phyloP scores from a whole-genome alignment of 2,797 vertebrate genomes.

The Micromesistius poutassou region DNA sequence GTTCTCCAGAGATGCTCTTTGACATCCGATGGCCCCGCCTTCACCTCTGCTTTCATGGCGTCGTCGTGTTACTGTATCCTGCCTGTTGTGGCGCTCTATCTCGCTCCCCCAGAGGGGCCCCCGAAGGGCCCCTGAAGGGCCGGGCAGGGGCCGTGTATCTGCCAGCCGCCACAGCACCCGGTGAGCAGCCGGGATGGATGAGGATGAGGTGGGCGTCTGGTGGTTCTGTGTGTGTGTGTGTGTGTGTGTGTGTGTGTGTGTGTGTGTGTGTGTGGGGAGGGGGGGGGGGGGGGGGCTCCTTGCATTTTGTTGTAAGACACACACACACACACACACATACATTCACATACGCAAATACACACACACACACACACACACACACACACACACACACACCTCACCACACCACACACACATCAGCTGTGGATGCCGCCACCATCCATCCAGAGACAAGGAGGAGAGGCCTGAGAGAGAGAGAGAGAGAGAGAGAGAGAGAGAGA shows the following conservation, averaged over 20 bases:
- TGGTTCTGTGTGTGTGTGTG: constrained; percentile 45
- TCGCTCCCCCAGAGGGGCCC: constrained; percentile 68
- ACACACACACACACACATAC: background rate
- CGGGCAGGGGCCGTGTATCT: constrained; percentile 69
- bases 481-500: background rate
- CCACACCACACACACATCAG: background rate
- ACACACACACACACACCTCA: background rate
- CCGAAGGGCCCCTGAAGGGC: constrained; percentile 54
- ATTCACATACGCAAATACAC: background rate
- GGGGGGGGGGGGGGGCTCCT: constrained; percentile 37
- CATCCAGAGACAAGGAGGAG: constrained; percentile 11
- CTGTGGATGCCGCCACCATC: background rate
- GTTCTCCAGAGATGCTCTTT: constrained; percentile 11
- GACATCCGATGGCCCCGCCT: constrained; percentile 12
- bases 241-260: constrained; percentile 37
- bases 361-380: constrained; percentile 5
- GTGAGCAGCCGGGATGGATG: constrained; percentile 48
- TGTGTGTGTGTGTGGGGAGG: constrained; percentile 1
- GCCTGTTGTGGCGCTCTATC: constrained; percentile 32
- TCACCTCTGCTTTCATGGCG: constrained; percentile 16
- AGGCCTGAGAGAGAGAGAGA: constrained; percentile 28
- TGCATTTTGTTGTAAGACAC: constrained; percentile 5
- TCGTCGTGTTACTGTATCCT: constrained; percentile 33
- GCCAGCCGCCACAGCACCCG: constrained; percentile 61
- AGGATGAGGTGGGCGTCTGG: constrained; percentile 1